These are phyloP conservation scores for Sycophila texana DNA, from an alignment of 2,888 invertebrate species.

Conservation along the genomic window DNA sequence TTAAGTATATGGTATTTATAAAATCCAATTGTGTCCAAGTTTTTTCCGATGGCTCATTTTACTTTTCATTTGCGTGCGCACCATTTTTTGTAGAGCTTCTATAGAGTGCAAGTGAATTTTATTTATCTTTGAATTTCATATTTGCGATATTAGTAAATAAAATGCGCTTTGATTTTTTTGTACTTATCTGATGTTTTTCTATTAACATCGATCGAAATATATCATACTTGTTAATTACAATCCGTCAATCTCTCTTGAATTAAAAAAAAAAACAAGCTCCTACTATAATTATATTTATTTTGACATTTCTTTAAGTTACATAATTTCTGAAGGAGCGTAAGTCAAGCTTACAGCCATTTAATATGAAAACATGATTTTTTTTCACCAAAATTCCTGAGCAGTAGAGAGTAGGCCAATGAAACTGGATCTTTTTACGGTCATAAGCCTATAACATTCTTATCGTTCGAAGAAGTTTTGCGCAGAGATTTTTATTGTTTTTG, in stretches of 20 bases:
- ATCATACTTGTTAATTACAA: not conserved
- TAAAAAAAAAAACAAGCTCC: too few species aligned
- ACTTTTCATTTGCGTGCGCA: conserved; percentile 50
- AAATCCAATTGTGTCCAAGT: conserved; percentile 34
- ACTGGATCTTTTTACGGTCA: not conserved
- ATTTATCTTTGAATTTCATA: conserved; percentile 40
- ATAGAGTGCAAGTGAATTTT: conserved; percentile 49
- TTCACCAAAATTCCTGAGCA: not conserved
- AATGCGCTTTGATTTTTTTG: conserved; percentile 52
- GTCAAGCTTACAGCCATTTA: too few species aligned
- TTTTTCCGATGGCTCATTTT: conserved; percentile 38
- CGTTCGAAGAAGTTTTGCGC: too few species aligned
- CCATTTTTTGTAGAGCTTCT: conserved; percentile 47
- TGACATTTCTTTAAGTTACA: too few species aligned
- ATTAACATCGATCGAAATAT: conserved; percentile 12
- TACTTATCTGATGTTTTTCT: conserved; percentile 42
- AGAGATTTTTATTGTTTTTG: too few species aligned
- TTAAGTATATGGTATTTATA: conserved; percentile 40
- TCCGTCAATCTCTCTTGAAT: too few species aligned
- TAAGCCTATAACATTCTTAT: too few species aligned
- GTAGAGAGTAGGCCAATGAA: not conserved
- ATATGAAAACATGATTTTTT: too few species aligned
- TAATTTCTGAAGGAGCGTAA: too few species aligned
- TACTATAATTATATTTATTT: too few species aligned
- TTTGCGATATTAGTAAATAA: conserved; percentile 46